Percentiles rank a stretch among this genome's conserved stretches.
phyloP scores from a whole-genome alignment of 2,888 invertebrate genomes.

The Ophioninae sp. region DNA sequence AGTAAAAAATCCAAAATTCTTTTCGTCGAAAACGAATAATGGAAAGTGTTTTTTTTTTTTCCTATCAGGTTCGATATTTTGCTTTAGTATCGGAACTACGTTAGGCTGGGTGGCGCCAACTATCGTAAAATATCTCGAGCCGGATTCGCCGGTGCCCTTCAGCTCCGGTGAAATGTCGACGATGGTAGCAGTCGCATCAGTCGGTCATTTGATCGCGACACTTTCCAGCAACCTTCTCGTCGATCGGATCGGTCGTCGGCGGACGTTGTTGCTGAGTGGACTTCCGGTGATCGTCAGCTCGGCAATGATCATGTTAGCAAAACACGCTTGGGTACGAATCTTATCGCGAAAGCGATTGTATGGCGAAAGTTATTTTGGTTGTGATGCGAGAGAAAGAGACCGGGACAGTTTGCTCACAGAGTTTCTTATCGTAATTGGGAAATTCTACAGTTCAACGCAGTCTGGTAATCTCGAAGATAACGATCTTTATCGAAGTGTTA shows the following conservation, averaged over 20 bases:
- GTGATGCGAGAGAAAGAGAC: not conserved
- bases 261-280: constrained; percentile 66
- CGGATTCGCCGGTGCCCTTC: constrained; percentile 68
- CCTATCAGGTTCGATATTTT: constrained; percentile 60
- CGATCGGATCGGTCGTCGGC: constrained; percentile 70
- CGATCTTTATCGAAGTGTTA: not conserved
- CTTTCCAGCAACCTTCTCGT: constrained; percentile 64
- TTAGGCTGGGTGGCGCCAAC: constrained; percentile 73
- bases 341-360: not conserved
- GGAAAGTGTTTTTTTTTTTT: not conserved
- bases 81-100: constrained; percentile 66
- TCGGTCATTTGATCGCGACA: constrained; percentile 68
- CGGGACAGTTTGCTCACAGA: not conserved
- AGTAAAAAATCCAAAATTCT: not conserved
- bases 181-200: constrained; percentile 65
- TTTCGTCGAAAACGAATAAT: too few relatives aligned
- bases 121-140: constrained; percentile 65
- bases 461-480: not conserved
- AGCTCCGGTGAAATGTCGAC: constrained; percentile 67
- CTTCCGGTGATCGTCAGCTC: constrained; percentile 68
- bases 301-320: constrained; percentile 66
- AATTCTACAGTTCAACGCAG: not conserved
- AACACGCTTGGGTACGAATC: constrained; percentile 67
- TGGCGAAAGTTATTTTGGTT: not conserved
- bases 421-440: not conserved